These are phyloP conservation scores for Drosophila aff. DNA, from an alignment of 1,140 invertebrate species.

Conservation along the genomic window DNA sequence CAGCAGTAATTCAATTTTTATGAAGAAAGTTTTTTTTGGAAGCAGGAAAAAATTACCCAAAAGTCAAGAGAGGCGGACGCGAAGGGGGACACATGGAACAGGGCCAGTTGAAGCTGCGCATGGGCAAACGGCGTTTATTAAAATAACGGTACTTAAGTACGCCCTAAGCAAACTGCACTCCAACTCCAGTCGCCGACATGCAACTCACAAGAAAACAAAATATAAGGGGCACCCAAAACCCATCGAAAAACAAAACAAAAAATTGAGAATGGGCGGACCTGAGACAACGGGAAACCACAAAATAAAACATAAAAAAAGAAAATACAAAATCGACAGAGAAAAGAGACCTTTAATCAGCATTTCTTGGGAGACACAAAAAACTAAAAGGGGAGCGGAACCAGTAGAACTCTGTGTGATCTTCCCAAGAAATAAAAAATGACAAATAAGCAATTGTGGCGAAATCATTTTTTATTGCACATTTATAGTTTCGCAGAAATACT, in stretches of 20 bases:
- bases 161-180: constrained; percentile 79
- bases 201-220: constrained; percentile 23
- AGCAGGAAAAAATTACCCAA: constrained; percentile 14
- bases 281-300: constrained; percentile 25
- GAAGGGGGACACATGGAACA: constrained; percentile 15
- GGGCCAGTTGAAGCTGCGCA: constrained; percentile 42
- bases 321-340: constrained; percentile 19
- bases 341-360: constrained; percentile 59
- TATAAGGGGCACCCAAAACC: constrained; percentile 28
- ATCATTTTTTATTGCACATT: constrained; percentile 1
- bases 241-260: constrained; percentile 28
- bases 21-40: constrained; percentile 62
- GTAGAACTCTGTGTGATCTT: constrained; percentile 23
- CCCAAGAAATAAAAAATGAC: constrained; percentile 14
- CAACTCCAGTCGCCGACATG: constrained; percentile 40
- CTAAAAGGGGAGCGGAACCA: constrained; percentile 2
- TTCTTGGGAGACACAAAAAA: constrained; percentile 26
- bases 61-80: neutral
- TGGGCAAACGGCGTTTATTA: constrained; percentile 77
- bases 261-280: constrained; percentile 50
- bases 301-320: constrained; percentile 7
- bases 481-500: constrained; percentile 3
- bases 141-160: constrained; percentile 81
- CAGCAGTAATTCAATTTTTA: constrained; percentile 40
- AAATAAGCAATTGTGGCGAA: constrained; percentile 5